phyloP scores from a whole-genome alignment of 1,140 invertebrate genomes.

The Drosophila quadrilineata region DNA sequence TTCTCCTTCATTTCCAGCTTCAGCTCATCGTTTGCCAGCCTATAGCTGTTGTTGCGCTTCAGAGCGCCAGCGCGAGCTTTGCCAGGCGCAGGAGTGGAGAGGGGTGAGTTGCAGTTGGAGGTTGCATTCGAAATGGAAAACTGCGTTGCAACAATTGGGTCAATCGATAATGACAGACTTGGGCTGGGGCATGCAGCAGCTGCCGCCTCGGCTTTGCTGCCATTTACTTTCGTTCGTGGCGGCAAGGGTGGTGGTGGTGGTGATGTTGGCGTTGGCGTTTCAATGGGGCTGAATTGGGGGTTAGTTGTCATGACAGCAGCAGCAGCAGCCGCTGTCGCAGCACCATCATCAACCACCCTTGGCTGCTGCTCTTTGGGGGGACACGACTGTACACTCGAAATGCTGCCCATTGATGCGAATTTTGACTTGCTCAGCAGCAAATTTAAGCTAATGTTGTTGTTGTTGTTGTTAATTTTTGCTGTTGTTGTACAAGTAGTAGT shows the following conservation, averaged over 20 bases:
- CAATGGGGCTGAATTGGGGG: slow-evolving; percentile 16
- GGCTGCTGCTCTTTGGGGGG: slow-evolving; percentile 42
- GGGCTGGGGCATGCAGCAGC: slow-evolving; percentile 12
- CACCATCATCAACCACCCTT: slow-evolving; percentile 54
- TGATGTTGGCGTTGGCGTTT: neutral
- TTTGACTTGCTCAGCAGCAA: slow-evolving; percentile 41
- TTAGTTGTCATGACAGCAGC: slow-evolving; percentile 40
- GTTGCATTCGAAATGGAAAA: slow-evolving; percentile 59
- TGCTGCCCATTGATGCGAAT: slow-evolving; percentile 68
- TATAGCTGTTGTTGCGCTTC: slow-evolving; percentile 92
- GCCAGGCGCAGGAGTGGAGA: neutral
- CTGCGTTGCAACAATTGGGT: slow-evolving; percentile 74
- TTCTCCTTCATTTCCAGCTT: slow-evolving; percentile 75
- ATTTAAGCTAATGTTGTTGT: slow-evolving; percentile 15
- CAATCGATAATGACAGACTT: slow-evolving; percentile 79
- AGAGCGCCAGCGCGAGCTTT: slow-evolving; percentile 78
- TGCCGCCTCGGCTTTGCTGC: slow-evolving; percentile 6
- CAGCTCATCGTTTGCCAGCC: slow-evolving; percentile 86
- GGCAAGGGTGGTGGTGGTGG: slow-evolving; percentile 41
- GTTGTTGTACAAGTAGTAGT: slow-evolving; percentile 29
- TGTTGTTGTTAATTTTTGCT: slow-evolving; percentile 40
- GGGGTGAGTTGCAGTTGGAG: neutral
- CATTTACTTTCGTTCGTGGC: slow-evolving; percentile 68
- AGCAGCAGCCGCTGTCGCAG: neutral
- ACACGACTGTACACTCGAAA: slow-evolving; percentile 61